phyloP scores from a whole-genome alignment of 1,140 invertebrate species.

The Leptinotarsa undecemlineata region DNA sequence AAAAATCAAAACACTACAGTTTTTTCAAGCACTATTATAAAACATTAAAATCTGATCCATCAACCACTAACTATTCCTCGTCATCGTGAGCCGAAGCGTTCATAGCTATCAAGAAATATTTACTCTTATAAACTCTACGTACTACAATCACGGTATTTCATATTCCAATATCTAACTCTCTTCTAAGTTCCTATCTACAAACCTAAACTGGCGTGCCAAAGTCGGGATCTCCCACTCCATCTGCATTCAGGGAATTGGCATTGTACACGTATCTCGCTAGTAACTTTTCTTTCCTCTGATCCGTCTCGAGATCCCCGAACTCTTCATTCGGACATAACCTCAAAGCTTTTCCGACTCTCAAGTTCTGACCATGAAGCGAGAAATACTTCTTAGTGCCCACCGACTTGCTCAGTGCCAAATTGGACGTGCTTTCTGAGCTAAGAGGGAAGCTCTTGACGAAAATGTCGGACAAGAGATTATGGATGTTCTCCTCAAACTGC shows the following conservation, averaged over 20 bases:
- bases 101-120: constrained; percentile 16
- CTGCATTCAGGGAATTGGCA: constrained; percentile 54
- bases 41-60: background rate
- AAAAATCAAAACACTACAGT: too few species aligned
- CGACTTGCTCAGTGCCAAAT: constrained; percentile 39
- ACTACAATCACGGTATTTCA: constrained; percentile 19
- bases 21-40: background rate
- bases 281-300: constrained; percentile 53
- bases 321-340: constrained; percentile 53
- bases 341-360: constrained; percentile 52
- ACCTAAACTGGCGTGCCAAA: constrained; percentile 64
- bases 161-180: constrained; percentile 21
- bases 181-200: constrained; percentile 8
- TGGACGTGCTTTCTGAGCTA: constrained; percentile 30
- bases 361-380: constrained; percentile 48
- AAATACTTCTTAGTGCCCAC: constrained; percentile 50
- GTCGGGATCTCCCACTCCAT: constrained; percentile 63
- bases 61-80: background rate
- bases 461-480: constrained; percentile 53
- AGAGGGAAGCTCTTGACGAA: constrained; percentile 49
- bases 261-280: constrained; percentile 54
- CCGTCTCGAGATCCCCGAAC: constrained; percentile 37
- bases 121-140: constrained; percentile 18
- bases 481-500: constrained; percentile 54
- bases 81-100: constrained; percentile 6